Evolutionary conservation across 2,113 vertebrate species (phyloP).

Genomic region (Porphyrio hochstetteri): DNA sequence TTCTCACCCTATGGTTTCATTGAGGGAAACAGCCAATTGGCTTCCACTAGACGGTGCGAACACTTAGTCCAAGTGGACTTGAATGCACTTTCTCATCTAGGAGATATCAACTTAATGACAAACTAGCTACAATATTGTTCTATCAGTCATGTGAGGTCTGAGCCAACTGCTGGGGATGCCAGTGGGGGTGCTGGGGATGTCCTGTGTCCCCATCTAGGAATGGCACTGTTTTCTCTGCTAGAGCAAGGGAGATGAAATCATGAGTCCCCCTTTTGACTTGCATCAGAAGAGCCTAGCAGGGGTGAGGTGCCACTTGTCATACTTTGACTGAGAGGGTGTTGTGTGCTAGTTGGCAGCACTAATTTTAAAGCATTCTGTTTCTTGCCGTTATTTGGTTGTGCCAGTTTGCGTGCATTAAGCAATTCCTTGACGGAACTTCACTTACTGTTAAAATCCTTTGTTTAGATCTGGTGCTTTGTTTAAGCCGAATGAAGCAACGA

Average conservation of each 20-base stretch:
- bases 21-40: neutral
- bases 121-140: neutral
- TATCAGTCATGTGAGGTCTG: neutral
- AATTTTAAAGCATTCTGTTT: neutral
- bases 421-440: neutral
- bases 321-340: neutral
- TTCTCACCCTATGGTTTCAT: neutral
- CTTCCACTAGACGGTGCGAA: neutral
- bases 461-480: neutral
- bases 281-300: neutral
- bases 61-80: neutral
- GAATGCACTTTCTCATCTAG: neutral
- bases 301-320: neutral
- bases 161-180: neutral
- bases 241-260: neutral
- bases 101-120: neutral
- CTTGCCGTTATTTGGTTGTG: neutral
- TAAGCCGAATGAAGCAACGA: neutral
- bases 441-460: neutral
- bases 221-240: neutral
- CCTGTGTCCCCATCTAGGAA: neutral
- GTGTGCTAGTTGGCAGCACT: neutral
- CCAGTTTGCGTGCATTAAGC: neutral
- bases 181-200: neutral
- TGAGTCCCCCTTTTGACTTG: fast-evolving